phyloP scores from a whole-genome alignment of 2,797 vertebrate genomes.

The Apogon talboti region DNA sequence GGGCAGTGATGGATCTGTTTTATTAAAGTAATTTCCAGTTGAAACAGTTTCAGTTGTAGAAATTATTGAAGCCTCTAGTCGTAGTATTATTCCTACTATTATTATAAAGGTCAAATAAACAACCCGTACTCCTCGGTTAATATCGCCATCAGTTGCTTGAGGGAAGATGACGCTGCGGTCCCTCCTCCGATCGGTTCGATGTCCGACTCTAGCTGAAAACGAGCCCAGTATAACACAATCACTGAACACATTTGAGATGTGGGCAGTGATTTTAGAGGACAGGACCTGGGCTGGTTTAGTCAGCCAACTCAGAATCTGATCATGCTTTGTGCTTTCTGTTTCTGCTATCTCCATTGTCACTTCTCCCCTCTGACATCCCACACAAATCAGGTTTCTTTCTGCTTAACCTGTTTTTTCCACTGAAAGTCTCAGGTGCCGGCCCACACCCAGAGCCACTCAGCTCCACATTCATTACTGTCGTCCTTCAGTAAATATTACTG shows the following conservation, averaged over 20 bases:
- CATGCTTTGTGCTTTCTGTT: conserved; percentile 8
- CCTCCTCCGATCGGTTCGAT: too few relatives aligned
- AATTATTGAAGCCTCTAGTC: too few relatives aligned
- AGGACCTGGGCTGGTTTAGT: not conserved
- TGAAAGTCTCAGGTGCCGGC: conserved; percentile 7
- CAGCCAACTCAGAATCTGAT: conserved; percentile 4
- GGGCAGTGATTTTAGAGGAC: not conserved
- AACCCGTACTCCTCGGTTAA: too few relatives aligned
- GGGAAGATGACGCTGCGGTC: too few relatives aligned
- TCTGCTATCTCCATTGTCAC: conserved; percentile 3
- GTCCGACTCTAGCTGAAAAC: too few relatives aligned
- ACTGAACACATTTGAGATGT: not conserved
- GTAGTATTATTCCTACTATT: too few relatives aligned
- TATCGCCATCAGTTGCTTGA: too few relatives aligned
- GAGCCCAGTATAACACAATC: too few relatives aligned
- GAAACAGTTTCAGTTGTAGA: too few relatives aligned
- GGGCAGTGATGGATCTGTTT: too few relatives aligned
- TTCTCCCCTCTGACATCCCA: conserved; percentile 9
- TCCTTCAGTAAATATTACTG: not conserved
- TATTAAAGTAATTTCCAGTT: too few relatives aligned
- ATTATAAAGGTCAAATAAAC: too few relatives aligned
- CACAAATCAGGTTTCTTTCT: conserved; percentile 15
- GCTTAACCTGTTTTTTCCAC: conserved; percentile 7
- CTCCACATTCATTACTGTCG: not conserved
- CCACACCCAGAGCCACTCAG: not conserved